Base-by-base conservation (phyloP, 2,888 invertebrate genomes). In the Acronicta aceris region DNA sequence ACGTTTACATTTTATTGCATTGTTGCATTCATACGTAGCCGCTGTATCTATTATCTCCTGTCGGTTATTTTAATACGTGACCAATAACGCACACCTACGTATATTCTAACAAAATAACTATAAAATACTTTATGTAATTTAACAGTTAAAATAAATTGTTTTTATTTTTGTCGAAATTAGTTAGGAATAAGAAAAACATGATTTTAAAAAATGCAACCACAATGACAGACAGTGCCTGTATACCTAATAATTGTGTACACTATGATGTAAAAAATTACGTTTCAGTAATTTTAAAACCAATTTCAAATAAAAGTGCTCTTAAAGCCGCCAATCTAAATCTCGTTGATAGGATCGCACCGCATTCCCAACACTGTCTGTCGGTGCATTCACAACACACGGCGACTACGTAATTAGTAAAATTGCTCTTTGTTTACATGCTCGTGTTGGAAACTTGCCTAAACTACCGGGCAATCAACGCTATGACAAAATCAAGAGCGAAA, bases 391-490 rank as follows among this genome's bases (percentile, higher is more conserved):
- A 81, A 84, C 84, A 85, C 83, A 80, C 83, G 75, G 72, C 81
- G 86, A 81, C 79, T 88, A 85, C 88, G 89, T 91, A 91, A 92
- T 92, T 92, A 92, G 89, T 84, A 86, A 91, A 90, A 92, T 90
- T 87, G 89, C 81, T 81, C 78, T 81, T 81, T 88, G 87, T 89
- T 89, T 87, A 87, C 84, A 85, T 86, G 85, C 82, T 79, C 75
- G 75, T 81, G 79, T 82, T 86, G 82, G 82, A 83, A 83, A 87
- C 85, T 85, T 85, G 86, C 81, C 85, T 86, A 85, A 87, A 86
- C 85, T 78, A 82, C 79, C 73, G 64, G 42, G 54, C 60, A 61
- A 65, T 74, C 68, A 59, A 27, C 43, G 63, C 63, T 66, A 65
- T 63, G 74, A 74, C 64, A 68, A 65, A 64, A 77, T 65, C 64